These are phyloP conservation scores for Tiliqua scincoides DNA, from an alignment of 2,113 vertebrate species.

Conservation along the genomic window DNA sequence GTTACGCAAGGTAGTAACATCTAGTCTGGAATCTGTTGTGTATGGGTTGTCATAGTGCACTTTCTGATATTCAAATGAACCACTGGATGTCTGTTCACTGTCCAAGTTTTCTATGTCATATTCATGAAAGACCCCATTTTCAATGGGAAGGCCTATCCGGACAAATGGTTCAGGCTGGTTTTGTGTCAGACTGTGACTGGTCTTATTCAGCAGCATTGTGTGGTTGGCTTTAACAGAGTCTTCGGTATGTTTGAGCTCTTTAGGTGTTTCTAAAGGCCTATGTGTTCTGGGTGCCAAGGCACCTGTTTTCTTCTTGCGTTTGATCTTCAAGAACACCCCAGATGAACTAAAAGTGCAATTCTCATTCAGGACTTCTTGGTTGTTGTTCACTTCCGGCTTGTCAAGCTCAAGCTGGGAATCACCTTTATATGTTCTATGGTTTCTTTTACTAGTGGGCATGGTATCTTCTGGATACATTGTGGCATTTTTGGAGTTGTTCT, in stretches of 20 bases:
- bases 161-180: slow-evolving; percentile 64
- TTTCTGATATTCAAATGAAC: slow-evolving; percentile 77
- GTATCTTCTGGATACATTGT: slow-evolving; percentile 33
- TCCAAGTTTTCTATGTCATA: slow-evolving; percentile 67
- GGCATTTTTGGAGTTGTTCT: slow-evolving; percentile 42
- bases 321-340: slow-evolving; percentile 61
- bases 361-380: slow-evolving; percentile 11
- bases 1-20: slow-evolving; percentile 68
- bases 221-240: neutral
- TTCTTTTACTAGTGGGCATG: slow-evolving; percentile 15
- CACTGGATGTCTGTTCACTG: slow-evolving; percentile 50
- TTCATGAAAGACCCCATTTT: slow-evolving; percentile 78
- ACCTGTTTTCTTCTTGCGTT: slow-evolving; percentile 66
- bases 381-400: slow-evolving; percentile 27
- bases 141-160: slow-evolving; percentile 80
- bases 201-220: neutral
- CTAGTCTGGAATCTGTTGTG: slow-evolving; percentile 67
- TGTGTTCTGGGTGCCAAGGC: slow-evolving; percentile 60
- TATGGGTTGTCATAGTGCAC: slow-evolving; percentile 89
- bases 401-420: neutral
- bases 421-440: slow-evolving; percentile 15
- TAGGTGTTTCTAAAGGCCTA: neutral
- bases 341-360: slow-evolving; percentile 38
- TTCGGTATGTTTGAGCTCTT: neutral
- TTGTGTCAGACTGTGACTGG: neutral